Evolutionary conservation across 2,797 vertebrate genomes (phyloP), one percentile per base, ranked within the genome.

Genomic region (Thamnophis elegans): DNA sequence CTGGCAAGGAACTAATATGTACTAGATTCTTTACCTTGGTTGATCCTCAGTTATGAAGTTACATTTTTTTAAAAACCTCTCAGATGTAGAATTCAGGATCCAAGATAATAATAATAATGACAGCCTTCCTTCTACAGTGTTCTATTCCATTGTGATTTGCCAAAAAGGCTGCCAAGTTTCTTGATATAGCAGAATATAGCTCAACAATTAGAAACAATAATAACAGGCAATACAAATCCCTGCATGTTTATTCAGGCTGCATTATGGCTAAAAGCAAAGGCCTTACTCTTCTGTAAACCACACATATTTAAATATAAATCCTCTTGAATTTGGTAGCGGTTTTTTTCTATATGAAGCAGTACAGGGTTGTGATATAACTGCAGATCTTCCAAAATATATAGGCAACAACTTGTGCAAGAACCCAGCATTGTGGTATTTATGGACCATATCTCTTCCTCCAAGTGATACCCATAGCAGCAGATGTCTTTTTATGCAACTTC

Each of bases 101-200:
- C 51, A 87, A 90, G 91, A 42, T 0, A 65, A 1, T 4, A 65
- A 1, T 4, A 73, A 85, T 14, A 88, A 0, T 60, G 59, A 10
- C 0, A 10, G 54, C 62, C 32, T 94, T 89, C 92, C 88, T 68
- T 95, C 25, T 47, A 58, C 26, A 94, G 92, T 28, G 1, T 47
- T 93, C 68, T 1, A 42, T 82, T 82, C 78, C 73, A 42, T 22
- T 78, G 42, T 47, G 78, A 25, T 82, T 82, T 60, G n/a, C n/a
- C 68, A 91, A 73, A 73, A 18, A 89, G 73, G 85, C 93, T 92
- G 60, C 56, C 85, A 22, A 92, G 85, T 0, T 95, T 93, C 94
- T 60, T 87, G 47, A 89, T n/a, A 51, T n/a, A 88, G n/a, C 51
- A 16, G 54, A 65, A 36, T 73, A 51, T 90, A 60, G 56, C 42